Evolutionary conservation across 2,888 invertebrate species (phyloP), one percentile per base, ranked within the genome.

Genomic region (Phoenoteleia sp.): DNA sequence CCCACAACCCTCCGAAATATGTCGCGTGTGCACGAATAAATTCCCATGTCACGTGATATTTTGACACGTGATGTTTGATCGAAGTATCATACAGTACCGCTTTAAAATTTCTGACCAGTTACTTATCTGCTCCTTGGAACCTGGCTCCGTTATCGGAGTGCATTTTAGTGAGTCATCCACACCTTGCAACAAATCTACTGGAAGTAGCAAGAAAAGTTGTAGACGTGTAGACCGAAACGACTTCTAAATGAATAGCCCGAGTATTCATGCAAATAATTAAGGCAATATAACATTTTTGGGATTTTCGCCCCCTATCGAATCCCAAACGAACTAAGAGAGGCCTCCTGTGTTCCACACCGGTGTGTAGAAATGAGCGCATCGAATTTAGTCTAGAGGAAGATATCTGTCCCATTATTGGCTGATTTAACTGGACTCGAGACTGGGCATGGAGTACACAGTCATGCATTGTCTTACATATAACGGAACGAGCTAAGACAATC

Each of bases 291-390:
- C 58, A 19, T 23, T 36, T 58, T 19, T 58, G 36, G 3, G 21
- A 13, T 7, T 17, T 58, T 11, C n/a, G 13, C 13, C 58, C 64
- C 3, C 64, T n/a, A 9, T 45, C 42, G 13, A 27, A 27, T 1
- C 27, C 27, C 54, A 54, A n/a, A 17, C 54, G 54, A n/a, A 54
- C 2, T 3, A 5, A n/a, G 1, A 64, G 3, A 2, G 64, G 39
- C 4, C 64, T 45, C 5, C 25, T 45, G 25, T 64, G 45, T 25
- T 64, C 66, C 9, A 66, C n/a, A 4, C 66, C 66, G 2, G n/a
- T n/a, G n/a, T n/a, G n/a, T n/a, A 21, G n/a, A 33, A 21, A 23
- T 7, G 42, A 15, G n/a, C n/a, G n/a, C n/a, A n/a, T n/a, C n/a
- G n/a, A n/a, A n/a, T n/a, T n/a, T n/a, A n/a, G n/a, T n/a, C 15